Conservation (phyloP, 2,797 vertebrate species). For the Tokudaia muenninki region DNA sequence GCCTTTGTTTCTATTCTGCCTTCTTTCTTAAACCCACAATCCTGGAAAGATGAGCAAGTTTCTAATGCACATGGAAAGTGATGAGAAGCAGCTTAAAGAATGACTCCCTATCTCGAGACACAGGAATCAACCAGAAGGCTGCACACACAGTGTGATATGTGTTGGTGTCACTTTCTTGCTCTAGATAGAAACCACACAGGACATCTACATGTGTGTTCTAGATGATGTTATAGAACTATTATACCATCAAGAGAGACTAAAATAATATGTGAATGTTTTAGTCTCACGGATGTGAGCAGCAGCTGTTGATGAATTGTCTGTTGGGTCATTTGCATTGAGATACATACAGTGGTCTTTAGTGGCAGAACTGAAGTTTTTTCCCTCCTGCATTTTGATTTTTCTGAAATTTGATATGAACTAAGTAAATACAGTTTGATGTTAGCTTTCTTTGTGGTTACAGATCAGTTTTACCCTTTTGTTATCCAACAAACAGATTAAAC, state of each 20-base stretch:
- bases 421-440: background rate
- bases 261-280: slow-evolving; percentile 39
- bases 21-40: background rate
- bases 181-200: slow-evolving; percentile 44
- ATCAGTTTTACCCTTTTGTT: background rate
- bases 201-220: slow-evolving; percentile 18
- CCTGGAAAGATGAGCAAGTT: background rate
- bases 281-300: background rate
- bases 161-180: slow-evolving; percentile 10
- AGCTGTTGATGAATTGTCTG: background rate
- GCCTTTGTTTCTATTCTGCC: background rate
- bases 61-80: background rate
- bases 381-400: background rate
- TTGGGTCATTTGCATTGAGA: slow-evolving; percentile 57
- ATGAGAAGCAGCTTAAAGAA: slow-evolving; percentile 7
- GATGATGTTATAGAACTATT: slow-evolving; percentile 54
- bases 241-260: background rate
- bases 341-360: background rate
- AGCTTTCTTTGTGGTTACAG: background rate
- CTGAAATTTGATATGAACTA: slow-evolving; percentile 18
- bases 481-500: slow-evolving; percentile 2
- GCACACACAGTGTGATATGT: background rate
- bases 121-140: background rate
- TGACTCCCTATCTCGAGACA: background rate
- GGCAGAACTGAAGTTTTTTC: background rate